phyloP scores from a whole-genome alignment of 2,888 invertebrate species.

The Phalangium opilio region DNA sequence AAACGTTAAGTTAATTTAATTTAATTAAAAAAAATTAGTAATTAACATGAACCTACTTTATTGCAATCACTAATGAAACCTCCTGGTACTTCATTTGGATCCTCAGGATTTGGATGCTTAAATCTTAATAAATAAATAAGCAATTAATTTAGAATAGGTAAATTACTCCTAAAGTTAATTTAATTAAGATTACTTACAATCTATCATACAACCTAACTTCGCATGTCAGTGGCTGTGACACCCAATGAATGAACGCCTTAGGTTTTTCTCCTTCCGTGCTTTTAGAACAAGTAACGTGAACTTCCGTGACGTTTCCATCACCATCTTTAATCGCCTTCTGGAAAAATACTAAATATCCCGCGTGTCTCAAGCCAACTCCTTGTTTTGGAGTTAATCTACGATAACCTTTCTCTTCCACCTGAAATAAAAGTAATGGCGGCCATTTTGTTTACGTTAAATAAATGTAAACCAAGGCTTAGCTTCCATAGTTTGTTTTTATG shows the following conservation, averaged over 20 bases:
- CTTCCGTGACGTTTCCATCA: slow-evolving; percentile 45
- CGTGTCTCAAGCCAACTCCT: slow-evolving; percentile 78
- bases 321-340: slow-evolving; percentile 1
- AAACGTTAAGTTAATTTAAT: slow-evolving; percentile 4
- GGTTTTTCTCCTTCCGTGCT: slow-evolving; percentile 64
- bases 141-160: background rate
- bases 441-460: too few species aligned
- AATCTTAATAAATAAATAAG: slow-evolving; percentile 41
- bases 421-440: too few species aligned
- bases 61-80: slow-evolving; percentile 87
- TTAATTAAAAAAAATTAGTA: background rate
- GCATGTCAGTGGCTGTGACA: slow-evolving; percentile 60
- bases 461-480: too few species aligned
- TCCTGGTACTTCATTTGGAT: slow-evolving; percentile 75
- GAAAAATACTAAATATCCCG: slow-evolving; percentile 49
- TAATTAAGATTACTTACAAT: too few species aligned
- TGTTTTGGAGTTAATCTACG: slow-evolving; percentile 70
- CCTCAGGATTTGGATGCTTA: slow-evolving; percentile 91
- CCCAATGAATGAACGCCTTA: slow-evolving; percentile 98
- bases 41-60: slow-evolving; percentile 25
- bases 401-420: slow-evolving; percentile 68
- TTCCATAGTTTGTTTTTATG: too few species aligned
- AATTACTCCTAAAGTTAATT: too few species aligned
- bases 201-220: slow-evolving; percentile 81
- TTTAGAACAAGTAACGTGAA: slow-evolving; percentile 56